A percentile compares a stretch with the other conserved stretches of the same genome.
phyloP scores from a whole-genome alignment of 2,113 vertebrate genomes.

The Microcebus lehilahytsara region DNA sequence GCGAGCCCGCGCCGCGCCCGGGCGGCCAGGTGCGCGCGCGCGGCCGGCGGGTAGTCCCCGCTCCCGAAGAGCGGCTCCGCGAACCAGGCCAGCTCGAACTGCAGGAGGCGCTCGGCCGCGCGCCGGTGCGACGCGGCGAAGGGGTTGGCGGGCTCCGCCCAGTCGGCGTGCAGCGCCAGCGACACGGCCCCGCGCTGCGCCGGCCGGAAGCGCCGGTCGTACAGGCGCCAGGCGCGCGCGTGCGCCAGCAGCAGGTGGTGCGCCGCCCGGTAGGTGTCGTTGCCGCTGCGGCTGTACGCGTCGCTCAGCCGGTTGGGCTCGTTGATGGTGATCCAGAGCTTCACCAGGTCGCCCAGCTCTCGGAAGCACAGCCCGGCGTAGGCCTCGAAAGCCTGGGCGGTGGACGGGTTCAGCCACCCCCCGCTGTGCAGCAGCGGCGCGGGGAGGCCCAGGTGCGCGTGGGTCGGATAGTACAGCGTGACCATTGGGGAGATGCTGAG shows the following conservation, averaged over 20 bases:
- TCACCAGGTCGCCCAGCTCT: constrained; percentile 90
- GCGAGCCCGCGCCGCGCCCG: constrained; percentile 81
- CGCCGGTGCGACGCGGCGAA: constrained; percentile 85
- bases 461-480: constrained; percentile 92
- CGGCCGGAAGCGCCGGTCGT: constrained; percentile 82
- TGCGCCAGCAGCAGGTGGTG: constrained; percentile 94
- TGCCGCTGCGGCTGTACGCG: constrained; percentile 82
- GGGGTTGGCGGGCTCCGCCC: constrained; percentile 94
- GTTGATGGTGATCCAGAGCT: constrained; percentile 96
- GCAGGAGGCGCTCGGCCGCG: constrained; percentile 90
- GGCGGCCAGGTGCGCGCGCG: constrained; percentile 85
- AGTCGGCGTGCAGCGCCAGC: constrained; percentile 93
- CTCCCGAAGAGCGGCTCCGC: constrained; percentile 91
- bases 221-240: constrained; percentile 89
- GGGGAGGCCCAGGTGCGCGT: constrained; percentile 87
- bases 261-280: constrained; percentile 86
- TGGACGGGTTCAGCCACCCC: constrained; percentile 92
- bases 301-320: constrained; percentile 93
- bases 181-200: constrained; percentile 87
- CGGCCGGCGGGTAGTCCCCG: constrained; percentile 87
- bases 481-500: constrained; percentile 86
- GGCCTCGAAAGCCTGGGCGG: constrained; percentile 87
- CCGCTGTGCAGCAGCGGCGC: constrained; percentile 83
- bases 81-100: constrained; percentile 94
- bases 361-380: constrained; percentile 92